phyloP scores from a whole-genome alignment of 1,140 invertebrate genomes.

The Apis florea region DNA sequence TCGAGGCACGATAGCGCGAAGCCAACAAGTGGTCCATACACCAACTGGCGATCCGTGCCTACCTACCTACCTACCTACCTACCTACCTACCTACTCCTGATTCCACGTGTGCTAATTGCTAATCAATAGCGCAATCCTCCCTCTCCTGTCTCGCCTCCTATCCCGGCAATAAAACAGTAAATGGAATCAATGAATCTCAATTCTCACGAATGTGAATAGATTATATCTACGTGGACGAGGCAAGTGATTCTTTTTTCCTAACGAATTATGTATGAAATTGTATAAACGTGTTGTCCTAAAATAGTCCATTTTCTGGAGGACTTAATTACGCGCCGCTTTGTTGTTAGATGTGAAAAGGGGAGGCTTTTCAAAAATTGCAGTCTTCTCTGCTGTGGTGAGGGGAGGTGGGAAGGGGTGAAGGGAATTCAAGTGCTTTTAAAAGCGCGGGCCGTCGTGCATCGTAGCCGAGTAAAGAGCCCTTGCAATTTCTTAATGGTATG shows the following conservation, averaged over 20 bases:
- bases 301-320: neutral
- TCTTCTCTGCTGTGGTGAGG: neutral
- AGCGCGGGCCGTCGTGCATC: conserved; percentile 18
- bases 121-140: conserved; percentile 72
- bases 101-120: conserved; percentile 78
- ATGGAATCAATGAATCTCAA: conserved; percentile 35
- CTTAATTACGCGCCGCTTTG: too few species aligned
- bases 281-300: too few species aligned
- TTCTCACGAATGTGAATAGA: neutral
- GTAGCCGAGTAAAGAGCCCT: conserved; percentile 1
- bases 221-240: too few species aligned
- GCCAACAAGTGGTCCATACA: conserved; percentile 79
- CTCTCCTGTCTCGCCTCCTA: conserved; percentile 49
- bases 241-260: too few species aligned
- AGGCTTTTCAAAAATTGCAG: conserved; percentile 9
- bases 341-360: too few species aligned
- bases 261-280: too few species aligned
- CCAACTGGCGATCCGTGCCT: conserved; percentile 69
- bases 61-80: too few species aligned
- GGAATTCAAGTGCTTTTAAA: conserved; percentile 30
- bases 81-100: conserved; percentile 67
- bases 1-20: conserved; percentile 70
- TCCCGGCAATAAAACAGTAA: conserved; percentile 65
- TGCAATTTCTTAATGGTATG: conserved; percentile 51
- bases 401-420: neutral